Base-by-base conservation (phyloP, 2,797 vertebrate genomes). In the Bradypus variegatus region DNA sequence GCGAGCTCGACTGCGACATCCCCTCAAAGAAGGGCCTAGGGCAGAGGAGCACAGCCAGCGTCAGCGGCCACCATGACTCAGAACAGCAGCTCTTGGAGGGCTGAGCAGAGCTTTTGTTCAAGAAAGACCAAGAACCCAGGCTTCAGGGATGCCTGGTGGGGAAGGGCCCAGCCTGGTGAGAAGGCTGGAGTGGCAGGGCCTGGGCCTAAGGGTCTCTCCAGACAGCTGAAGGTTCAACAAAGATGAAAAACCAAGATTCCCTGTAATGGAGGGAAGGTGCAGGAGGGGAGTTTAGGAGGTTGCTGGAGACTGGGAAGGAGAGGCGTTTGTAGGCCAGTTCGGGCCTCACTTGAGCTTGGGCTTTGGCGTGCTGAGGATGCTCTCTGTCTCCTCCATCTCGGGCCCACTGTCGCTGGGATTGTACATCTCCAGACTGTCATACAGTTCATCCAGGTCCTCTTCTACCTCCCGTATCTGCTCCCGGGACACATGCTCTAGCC, bases 1-100 rank as follows among this genome's bases (percentile, higher is more conserved):
- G 99, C 29, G 99, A 99, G 97, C 99, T 99, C 96, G 99, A 99
- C 98, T 99, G 99, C 77, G 99, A 99, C 98, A 99, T 99, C 62
- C 99, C 99, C 97, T 99, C 99, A 94, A 99, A 99, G 98, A 99
- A 99, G 38, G 99, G 99, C 98, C 99, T 99, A 97, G 27, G 94
- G 95, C 86, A 89, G 96, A 97, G 96, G 95, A 96, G 91, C 81
- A 97, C 94, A n/a, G 95, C 89, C 23, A 14, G 95, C 13, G 62
- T 96, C 79, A 95, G 93, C 18, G 87, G 69, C 31, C 1, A 0
- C 45, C 6, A 14, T 6, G 72, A 33, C 88, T 86, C 73, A 53
- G 72, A 41, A 73, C 25, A 72, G 89, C 89, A 55, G 69, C 70
- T n/a, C 3, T 3, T 4, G 23, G 23, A 48, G 81, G 29, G 92